These are phyloP conservation scores for Troides aeacus DNA, from an alignment of 2,888 invertebrate genomes.

Conservation along the genomic window DNA sequence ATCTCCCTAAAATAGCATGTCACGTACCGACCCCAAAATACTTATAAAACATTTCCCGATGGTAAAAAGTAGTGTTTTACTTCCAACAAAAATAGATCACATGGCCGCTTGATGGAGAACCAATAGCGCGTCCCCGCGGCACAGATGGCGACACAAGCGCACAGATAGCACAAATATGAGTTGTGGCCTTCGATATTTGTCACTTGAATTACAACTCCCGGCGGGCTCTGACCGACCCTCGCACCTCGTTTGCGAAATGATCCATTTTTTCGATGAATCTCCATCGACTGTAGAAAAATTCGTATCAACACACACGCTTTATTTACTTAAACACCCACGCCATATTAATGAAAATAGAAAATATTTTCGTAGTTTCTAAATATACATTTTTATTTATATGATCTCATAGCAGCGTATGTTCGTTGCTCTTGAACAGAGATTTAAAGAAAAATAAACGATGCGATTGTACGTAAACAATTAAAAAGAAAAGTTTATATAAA, in stretches of 20 bases:
- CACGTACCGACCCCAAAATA: conserved; percentile 73
- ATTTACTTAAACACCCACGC: conserved; percentile 16
- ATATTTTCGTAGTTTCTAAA: conserved; percentile 25
- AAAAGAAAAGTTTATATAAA: neutral
- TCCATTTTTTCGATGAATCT: conserved; percentile 61
- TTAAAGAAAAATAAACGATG: conserved; percentile 1
- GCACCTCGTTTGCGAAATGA: conserved; percentile 72
- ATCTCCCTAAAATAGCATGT: conserved; percentile 57
- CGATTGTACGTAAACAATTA: neutral
- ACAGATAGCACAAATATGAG: conserved; percentile 79
- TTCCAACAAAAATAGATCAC: conserved; percentile 78
- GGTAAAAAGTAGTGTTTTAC: conserved; percentile 75
- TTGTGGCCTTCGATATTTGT: conserved; percentile 80
- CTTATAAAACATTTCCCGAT: conserved; percentile 74
- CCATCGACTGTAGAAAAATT: conserved; percentile 31
- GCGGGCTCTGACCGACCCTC: conserved; percentile 63
- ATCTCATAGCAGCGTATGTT: conserved; percentile 3
- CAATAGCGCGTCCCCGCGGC: conserved; percentile 74
- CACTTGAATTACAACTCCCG: conserved; percentile 79
- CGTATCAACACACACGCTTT: conserved; percentile 11
- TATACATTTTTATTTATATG: conserved; percentile 19
- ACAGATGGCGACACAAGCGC: conserved; percentile 76
- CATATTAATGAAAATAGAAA: conserved; percentile 22
- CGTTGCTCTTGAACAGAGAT: conserved; percentile 8
- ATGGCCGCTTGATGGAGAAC: conserved; percentile 75